Percentiles rank a stretch among this genome's conserved stretches.
These are phyloP conservation scores for Semaprochilodus insignis DNA, from an alignment of 2,797 vertebrate genomes.

Conservation along the genomic window DNA sequence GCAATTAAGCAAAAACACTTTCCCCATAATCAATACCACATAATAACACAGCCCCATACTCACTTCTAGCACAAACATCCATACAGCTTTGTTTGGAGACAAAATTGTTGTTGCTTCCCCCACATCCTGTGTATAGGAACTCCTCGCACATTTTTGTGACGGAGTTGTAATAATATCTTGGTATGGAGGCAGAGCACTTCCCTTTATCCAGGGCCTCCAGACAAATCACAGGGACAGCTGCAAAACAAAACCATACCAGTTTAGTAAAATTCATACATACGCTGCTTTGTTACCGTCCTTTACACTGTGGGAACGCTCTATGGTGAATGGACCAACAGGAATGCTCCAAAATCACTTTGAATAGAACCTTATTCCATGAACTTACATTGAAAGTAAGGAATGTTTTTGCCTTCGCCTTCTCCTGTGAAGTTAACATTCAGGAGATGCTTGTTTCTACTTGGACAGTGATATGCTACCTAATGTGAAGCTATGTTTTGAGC, in stretches of 20 bases:
- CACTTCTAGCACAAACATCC: constrained; percentile 79
- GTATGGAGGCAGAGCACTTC: constrained; percentile 84
- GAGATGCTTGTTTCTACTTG: no score
- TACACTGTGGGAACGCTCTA: no score
- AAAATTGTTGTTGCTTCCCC: constrained; percentile 94
- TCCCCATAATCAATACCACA: not conserved
- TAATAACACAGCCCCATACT: not conserved
- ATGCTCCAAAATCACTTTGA: no score
- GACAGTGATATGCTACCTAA: not conserved
- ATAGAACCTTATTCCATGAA: no score
- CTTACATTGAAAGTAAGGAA: no score
- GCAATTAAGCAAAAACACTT: not conserved
- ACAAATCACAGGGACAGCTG: constrained; percentile 86
- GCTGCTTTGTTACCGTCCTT: no score
- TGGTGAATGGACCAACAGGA: no score
- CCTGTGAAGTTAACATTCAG: no score
- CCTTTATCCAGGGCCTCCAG: constrained; percentile 87
- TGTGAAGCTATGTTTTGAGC: not conserved
- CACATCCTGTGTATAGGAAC: constrained; percentile 90
- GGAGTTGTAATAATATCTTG: constrained; percentile 88
- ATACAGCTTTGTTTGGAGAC: constrained; percentile 78
- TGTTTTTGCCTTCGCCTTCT: no score
- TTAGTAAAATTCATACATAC: not conserved
- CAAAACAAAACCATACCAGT: not conserved
- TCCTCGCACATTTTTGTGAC: constrained; percentile 81